phyloP scores from a whole-genome alignment of 2,797 vertebrate genomes.

The Phylloscopus collybita region DNA sequence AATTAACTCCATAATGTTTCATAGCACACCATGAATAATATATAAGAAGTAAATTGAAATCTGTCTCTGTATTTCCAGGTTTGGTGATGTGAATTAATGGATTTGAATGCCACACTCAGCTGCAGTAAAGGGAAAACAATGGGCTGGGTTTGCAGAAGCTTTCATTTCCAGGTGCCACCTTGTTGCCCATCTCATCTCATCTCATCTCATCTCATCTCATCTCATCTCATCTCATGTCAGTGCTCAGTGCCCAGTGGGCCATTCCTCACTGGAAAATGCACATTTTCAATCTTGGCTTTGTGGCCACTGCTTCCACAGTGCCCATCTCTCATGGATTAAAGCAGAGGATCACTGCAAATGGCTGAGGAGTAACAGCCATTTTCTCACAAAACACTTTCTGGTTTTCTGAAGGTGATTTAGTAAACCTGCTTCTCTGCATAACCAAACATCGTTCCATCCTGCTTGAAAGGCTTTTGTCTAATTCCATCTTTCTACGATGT shows the following conservation, averaged over 20 bases:
- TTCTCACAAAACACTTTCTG: not conserved
- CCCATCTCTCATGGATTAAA: not conserved
- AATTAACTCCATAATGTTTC: constrained; percentile 33
- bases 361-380: not conserved
- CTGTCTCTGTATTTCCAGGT: not conserved
- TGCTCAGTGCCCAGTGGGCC: not conserved
- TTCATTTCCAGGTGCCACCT: not conserved
- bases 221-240: not conserved
- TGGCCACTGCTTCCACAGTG: not conserved
- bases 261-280: not conserved
- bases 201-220: not conserved
- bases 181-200: not conserved
- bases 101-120: not conserved
- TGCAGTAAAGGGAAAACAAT: not conserved
- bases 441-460: not conserved
- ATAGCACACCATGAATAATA: constrained; percentile 36
- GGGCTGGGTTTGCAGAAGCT: not conserved
- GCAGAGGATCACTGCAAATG: not conserved
- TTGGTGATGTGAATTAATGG: not conserved
- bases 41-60: constrained; percentile 21
- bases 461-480: not conserved
- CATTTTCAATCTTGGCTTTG: not conserved
- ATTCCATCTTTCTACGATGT: not conserved
- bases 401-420: not conserved
- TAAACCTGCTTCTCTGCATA: not conserved